A percentile compares a stretch with the other conserved stretches of the same genome.
Evolutionary conservation across 2,888 invertebrate species (phyloP).

Genomic region (Dichetophora obliterata): DNA sequence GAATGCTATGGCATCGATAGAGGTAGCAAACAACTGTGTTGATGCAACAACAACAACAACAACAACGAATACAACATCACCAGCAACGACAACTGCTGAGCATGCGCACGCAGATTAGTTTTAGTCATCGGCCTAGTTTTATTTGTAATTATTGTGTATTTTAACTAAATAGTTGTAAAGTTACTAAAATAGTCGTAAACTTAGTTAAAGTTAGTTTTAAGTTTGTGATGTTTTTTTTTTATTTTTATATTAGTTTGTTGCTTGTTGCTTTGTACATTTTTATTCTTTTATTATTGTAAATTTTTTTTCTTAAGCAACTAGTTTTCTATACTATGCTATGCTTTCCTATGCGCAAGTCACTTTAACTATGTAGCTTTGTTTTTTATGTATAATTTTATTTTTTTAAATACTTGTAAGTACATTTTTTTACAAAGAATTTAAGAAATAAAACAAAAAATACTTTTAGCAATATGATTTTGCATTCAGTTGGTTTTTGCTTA

Average conservation of each 20-base stretch:
- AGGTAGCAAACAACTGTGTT: constrained; percentile 4
- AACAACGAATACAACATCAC: constrained; percentile 11
- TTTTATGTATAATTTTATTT: neutral
- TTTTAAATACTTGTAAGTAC: neutral
- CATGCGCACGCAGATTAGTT: constrained; percentile 59
- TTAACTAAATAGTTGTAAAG: constrained; percentile 11
- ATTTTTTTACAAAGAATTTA: neutral
- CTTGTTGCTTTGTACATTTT: neutral
- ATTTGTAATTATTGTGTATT: constrained; percentile 22
- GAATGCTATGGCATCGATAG: neutral
- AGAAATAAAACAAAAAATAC: neutral
- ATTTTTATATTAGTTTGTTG: neutral
- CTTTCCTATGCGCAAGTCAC: neutral
- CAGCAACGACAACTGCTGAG: constrained; percentile 11
- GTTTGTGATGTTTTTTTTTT: constrained; percentile 7
- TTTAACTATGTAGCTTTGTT: neutral
- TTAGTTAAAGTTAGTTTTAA: constrained; percentile 2
- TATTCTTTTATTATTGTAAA: constrained; percentile 13
- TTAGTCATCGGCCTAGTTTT: neutral
- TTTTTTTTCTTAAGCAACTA: neutral
- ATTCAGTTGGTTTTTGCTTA: neutral
- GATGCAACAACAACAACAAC: constrained; percentile 4
- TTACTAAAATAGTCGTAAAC: constrained; percentile 1
- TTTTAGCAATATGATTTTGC: neutral
- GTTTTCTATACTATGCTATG: neutral